Conservation (phyloP, 2,888 invertebrate species). For the Trilocha varians region DNA sequence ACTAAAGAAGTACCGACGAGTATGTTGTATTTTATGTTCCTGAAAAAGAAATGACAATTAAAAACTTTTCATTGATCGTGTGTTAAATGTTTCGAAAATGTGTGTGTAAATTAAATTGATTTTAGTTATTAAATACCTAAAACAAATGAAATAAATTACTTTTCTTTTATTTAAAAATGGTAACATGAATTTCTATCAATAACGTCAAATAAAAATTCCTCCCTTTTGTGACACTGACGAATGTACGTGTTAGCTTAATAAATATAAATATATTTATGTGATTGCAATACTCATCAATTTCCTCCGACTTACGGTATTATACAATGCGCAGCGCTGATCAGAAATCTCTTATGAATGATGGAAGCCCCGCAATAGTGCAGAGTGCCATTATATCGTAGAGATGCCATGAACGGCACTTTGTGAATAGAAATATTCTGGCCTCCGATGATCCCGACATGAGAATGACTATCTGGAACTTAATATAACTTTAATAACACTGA, state of each 20-base stretch:
- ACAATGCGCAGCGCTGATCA: slow-evolving; percentile 33
- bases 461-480: not conserved
- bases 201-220: too few species aligned
- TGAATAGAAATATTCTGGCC: slow-evolving; percentile 25
- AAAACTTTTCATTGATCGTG: not conserved
- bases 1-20: slow-evolving; percentile 23
- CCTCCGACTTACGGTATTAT: slow-evolving; percentile 21
- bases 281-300: too few species aligned
- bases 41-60: slow-evolving; percentile 13
- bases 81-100: too few species aligned
- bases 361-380: slow-evolving; percentile 27
- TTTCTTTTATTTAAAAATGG: too few species aligned
- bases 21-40: slow-evolving; percentile 20
- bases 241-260: too few species aligned
- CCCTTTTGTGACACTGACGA: too few species aligned
- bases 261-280: too few species aligned
- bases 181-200: too few species aligned
- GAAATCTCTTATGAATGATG: slow-evolving; percentile 25
- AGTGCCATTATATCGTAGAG: slow-evolving; percentile 20
- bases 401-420: slow-evolving; percentile 25
- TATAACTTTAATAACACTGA: not conserved
- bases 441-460: slow-evolving; percentile 24
- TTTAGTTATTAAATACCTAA: too few species aligned
- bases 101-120: too few species aligned
- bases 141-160: too few species aligned